Conservation (phyloP, 30 jellyfish, hydroid and myxozoan genomes). For the Aurelia sp. region DNA sequence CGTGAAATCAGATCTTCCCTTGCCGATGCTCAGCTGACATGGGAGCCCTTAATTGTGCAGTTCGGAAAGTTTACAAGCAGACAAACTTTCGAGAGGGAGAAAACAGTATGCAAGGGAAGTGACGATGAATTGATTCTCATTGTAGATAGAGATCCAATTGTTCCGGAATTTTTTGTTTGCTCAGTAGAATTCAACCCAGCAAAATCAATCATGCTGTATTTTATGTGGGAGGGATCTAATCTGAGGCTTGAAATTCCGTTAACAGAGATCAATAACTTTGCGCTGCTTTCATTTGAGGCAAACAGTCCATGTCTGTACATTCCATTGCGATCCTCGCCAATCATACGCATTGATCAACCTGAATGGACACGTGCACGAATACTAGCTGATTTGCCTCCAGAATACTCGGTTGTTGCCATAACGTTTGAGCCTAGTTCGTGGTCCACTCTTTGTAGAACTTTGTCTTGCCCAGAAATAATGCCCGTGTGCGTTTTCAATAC, state of each 20-base stretch:
- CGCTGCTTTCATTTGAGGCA: slow-evolving; percentile 1
- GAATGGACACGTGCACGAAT: no score
- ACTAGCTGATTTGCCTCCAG: no score
- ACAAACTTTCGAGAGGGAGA: slow-evolving; percentile 10
- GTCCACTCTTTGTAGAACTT: slow-evolving; percentile 5
- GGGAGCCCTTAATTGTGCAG: slow-evolving; percentile 10
- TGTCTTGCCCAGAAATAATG: slow-evolving; percentile 31
- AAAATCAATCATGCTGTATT: no score
- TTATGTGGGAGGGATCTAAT: no score
- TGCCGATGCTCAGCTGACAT: not conserved
- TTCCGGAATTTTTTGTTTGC: no score
- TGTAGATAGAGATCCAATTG: no score
- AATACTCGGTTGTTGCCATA: slow-evolving; percentile 35
- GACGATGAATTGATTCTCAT: not conserved
- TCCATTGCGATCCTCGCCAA: no score
- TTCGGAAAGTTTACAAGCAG: slow-evolving; percentile 36
- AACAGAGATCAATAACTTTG: slow-evolving; percentile 15
- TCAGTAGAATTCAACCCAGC: no score
- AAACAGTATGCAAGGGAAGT: not conserved
- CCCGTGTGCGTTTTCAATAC: slow-evolving; percentile 61
- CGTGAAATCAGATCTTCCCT: not conserved
- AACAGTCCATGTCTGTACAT: not conserved
- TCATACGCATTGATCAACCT: no score
- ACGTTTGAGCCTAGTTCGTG: slow-evolving; percentile 16
- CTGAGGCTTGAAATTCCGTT: not conserved